Base-by-base conservation (phyloP, 2,797 vertebrate species). In the Siniperca obscura region DNA sequence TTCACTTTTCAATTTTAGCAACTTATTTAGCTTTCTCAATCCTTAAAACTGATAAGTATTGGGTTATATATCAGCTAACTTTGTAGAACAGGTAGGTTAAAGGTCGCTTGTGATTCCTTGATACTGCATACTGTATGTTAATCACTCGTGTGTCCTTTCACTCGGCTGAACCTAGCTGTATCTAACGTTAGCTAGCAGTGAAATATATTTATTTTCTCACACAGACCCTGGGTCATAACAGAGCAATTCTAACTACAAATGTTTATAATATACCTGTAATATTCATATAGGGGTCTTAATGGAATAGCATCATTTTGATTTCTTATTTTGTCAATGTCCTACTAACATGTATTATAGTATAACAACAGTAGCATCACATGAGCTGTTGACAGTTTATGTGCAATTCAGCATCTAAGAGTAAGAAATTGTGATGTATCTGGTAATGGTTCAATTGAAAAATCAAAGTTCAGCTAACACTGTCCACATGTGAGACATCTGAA, bases 121-220 rank as follows among this genome's bases (percentile, higher is more conserved):
- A 16, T 27, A 17, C 19, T 62, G 21, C 4, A 0, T 12, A 2
- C 61, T 38, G 44, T 9, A 36, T 36, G n/a, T 10, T 70, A 80
- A 78, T 76, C 61, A 76, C 70, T 55, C n/a, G 9, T 12, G 56
- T 42, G 27, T 50, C 75, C 30, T 30, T 30, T 30, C 30, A 38
- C 25, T 16, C 8, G 0, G 46, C 22, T 66, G 0, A 57, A 21
- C 34, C 56, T 50, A 6, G 80, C 70, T 21, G 7, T 48, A 2
- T 50, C 19, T 64, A 9, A 64, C 30, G 7, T 56, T 27, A 65
- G 42, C 38, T 61, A 38, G 16, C 30, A 27, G 12, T 21, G 14
- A 21, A 17, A 36, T 30, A 3, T 25, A n/a, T 27, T 21, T 9
- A 11, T 13, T 50, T 40, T 40, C 8, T 30, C 30, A 30, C 27